Evolutionary conservation across 2,888 invertebrate genomes (phyloP), one percentile per base, ranked within the genome.

Genomic region (Eupithecia centaureata): DNA sequence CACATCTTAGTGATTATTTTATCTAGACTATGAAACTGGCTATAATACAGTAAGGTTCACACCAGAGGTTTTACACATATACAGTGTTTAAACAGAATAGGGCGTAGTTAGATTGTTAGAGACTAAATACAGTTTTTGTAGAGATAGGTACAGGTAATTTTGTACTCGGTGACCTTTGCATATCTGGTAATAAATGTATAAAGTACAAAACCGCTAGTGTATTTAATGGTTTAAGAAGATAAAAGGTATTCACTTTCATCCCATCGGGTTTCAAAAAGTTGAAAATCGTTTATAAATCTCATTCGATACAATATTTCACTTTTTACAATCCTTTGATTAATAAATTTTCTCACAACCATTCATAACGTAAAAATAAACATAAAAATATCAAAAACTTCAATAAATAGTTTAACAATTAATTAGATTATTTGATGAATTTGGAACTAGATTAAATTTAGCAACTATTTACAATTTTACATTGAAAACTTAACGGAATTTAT

Each of bases 1-100:
- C 88, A 88, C 88, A 86, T 75, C 77, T 79, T 77, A 74, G 85
- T 86, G 86, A 87, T 86, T 81, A 85, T 82, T 82, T 79, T 80
- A 82, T 73, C 81, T 84, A 81, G 73, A 79, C 76, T 78, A 82
- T 70, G 77, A 75, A 65, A 66, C 69, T 78, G 75, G 78, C 73
- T 83, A 81, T 81, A 74, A 67, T 83, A 83, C 81, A 81, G 68
- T 70, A 47, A 54, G 22, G 42, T 61, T 70, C 51, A 63, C 1
- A 52, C 61, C 66, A 73, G 73, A 65, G 66, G 66, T 64, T 64
- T 54, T 65, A 51, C 5, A 12, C 15, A 5, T n/a, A 12, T 30
- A 38, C 2, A 22, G 38, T 61, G 27, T 56, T 47, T 4, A 35
- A 61, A 58, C 42, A 27, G 42, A 15, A 42, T 25, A 27, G 10